Evolutionary conservation across 2,888 invertebrate genomes (phyloP), one percentile per base, ranked within the genome.

Genomic region (Catocala sponsa): DNA sequence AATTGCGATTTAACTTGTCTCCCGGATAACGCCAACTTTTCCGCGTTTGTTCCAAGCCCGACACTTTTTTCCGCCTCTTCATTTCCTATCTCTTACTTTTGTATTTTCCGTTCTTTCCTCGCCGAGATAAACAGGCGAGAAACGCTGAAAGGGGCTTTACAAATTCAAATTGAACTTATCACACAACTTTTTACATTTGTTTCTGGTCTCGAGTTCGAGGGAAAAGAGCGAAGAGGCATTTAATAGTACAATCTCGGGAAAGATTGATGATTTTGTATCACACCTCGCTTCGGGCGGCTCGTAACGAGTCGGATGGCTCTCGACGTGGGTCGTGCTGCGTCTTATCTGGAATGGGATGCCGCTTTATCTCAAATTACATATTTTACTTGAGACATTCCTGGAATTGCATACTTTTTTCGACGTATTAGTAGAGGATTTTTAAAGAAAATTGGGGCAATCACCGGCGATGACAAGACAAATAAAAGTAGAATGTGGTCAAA

Each of bases 131-230:
- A 94, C 94, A 93, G 94, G 92, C 92, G 94, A 92, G 92, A 92
- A 91, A 91, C 91, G 94, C 83, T 93, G 93, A 94, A 94, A 94
- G 92, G 94, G 93, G 94, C 94, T 94, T 94, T 94, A 94, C 94
- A 94, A 94, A 94, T 94, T 94, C 94, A 94, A 94, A 94, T 94
- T 94, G 94, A 93, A 94, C 94, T 94, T 94, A 94, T 94, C 94
- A 94, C 94, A 93, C 92, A 94, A 94, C 94, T 94, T 94, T 94
- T 94, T 94, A 94, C 94, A 94, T 94, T 94, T 94, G 94, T 94
- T 94, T 94, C 94, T 94, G 93, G 92, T 92, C 91, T 91, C 84
- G 88, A 92, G 91, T 93, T 91, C 91, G 91, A 90, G 85, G 91
- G 91, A 91, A 92, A 90, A 88, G 92, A 94, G 90, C 92, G 92